phyloP scores from a whole-genome alignment of 2,797 vertebrate species.

The Columba guinea region DNA sequence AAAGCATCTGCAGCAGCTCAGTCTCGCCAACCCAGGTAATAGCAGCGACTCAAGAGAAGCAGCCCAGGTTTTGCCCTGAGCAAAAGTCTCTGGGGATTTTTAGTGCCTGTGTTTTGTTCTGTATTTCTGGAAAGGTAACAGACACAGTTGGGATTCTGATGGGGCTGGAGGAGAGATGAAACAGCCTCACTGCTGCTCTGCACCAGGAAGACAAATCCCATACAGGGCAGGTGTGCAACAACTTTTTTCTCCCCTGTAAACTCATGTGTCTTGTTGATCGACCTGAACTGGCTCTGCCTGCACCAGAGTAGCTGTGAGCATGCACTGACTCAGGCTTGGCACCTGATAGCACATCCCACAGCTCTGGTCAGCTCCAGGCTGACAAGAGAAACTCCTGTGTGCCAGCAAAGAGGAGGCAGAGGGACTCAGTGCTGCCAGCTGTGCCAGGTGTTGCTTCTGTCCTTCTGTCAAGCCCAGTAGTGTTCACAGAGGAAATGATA shows the following conservation, averaged over 20 bases:
- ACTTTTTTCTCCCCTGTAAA: background rate
- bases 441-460: background rate
- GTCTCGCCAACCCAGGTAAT: background rate
- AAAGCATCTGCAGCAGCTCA: background rate
- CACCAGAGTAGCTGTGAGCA: background rate
- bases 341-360: background rate
- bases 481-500: background rate
- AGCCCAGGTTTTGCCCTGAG: background rate
- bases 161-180: background rate
- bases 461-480: background rate
- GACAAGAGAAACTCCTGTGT: background rate
- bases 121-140: background rate
- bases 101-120: background rate
- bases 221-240: no score
- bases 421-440: background rate
- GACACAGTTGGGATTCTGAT: background rate
- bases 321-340: background rate
- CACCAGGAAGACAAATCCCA: background rate
- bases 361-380: background rate
- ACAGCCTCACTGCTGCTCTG: background rate
- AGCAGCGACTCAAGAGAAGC: background rate
- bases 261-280: background rate
- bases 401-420: background rate
- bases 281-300: background rate
- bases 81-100: background rate